Evolutionary conservation across 2,888 invertebrate genomes (phyloP), one percentile per base, ranked within the genome.

Genomic region (Coecobrya sp.): DNA sequence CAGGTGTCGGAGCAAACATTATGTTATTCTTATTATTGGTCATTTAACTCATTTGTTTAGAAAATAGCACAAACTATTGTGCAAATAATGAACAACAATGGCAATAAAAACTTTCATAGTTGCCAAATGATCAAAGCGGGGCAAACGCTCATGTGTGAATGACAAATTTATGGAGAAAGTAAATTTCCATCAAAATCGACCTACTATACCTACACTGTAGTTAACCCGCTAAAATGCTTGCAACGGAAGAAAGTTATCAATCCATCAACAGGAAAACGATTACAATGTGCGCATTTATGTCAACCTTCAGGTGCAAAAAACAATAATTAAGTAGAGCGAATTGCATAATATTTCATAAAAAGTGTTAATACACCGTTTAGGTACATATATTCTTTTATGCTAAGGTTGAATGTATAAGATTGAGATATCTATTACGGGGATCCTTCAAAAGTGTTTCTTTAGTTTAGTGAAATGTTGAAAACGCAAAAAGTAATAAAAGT

Each of bases 401-500:
- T 36, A 36, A 36, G 7, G 36, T 36, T 36, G 0, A 13, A 30
- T 22, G 27, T 22, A 68, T 5, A 70, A 70, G 42, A n/a, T 16
- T 42, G 42, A 42, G 65, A 70, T 70, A 42, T 70, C 36, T 70
- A 70, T 70, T 42, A 68, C 30, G 16, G 30, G 16, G 68, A 68
- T 68, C 68, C 65, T 25, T 68, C 22, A 68, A 68, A n/a, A 68
- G 68, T 30, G 19, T 49, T 25, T 79, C 52, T 19, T 13, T 7
- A 55, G 59, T 81, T 81, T 59, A 55, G 27, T 55, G 76, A 82
- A 62, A 82, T 62, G 62, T 22, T 82, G 42, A 59, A 62, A 79
- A 79, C 36, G 19, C 68, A 82, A 73, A 36, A 82, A 70, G 82
- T 25, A 82, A 84, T 89, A 89, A 89, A 89, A 89, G 52, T 82